Percentiles rank a stretch among this genome's conserved stretches.
Conservation (phyloP, 2,797 vertebrate genomes). For the Hipposideros larvatus region DNA sequence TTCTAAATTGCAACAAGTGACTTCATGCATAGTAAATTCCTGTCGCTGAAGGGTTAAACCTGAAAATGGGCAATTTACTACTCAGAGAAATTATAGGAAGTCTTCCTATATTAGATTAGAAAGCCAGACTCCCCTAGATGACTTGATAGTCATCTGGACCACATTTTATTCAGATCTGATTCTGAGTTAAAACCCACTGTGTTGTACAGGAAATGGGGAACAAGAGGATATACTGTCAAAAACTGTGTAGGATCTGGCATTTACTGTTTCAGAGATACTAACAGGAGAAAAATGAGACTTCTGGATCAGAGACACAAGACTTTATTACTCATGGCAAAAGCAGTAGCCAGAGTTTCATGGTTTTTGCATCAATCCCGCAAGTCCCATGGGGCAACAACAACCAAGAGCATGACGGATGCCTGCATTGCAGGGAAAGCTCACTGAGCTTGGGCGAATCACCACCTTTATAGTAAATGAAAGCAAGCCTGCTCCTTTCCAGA, state of each 20-base stretch:
- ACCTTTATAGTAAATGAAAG: not conserved
- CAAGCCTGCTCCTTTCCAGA: not conserved
- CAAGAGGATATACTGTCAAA: not conserved
- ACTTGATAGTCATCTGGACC: not conserved
- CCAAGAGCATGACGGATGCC: not conserved
- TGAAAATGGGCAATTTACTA: not conserved
- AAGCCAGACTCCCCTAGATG: not conserved
- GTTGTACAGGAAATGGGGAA: not conserved
- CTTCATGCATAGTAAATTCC: not conserved
- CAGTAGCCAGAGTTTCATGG: not conserved
- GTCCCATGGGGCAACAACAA: not conserved
- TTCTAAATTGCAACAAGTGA: not conserved
- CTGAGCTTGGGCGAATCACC: not conserved
- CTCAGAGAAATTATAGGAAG: not conserved
- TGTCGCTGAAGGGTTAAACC: not conserved
- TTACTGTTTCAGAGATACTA: not conserved
- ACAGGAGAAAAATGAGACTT: not conserved
- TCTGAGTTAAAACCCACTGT: constrained; percentile 14
- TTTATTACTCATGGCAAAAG: not conserved
- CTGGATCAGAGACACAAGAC: not conserved
- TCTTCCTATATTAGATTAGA: not conserved
- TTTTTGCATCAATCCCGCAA: not conserved
- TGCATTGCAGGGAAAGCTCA: not conserved
- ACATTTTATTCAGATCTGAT: not conserved
- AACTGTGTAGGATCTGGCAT: not conserved